Evolutionary conservation across 2,113 vertebrate genomes (phyloP).

Genomic region (Lota lota): DNA sequence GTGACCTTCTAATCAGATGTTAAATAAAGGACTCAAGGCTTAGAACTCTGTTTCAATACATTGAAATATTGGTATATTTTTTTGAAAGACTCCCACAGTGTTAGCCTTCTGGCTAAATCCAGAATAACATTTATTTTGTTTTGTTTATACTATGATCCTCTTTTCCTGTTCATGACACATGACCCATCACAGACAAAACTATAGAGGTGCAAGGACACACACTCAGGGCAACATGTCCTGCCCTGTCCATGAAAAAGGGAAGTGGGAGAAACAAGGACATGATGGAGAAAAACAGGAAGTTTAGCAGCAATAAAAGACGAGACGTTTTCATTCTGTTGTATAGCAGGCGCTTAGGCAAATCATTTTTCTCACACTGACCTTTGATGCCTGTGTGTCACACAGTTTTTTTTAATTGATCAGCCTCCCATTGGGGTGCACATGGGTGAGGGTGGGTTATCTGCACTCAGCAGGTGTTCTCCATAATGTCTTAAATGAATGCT

Average conservation of each 20-base stretch:
- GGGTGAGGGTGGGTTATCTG: conserved; percentile 33
- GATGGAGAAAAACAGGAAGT: conserved; percentile 75
- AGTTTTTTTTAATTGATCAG: conserved; percentile 28
- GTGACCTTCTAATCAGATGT: no score
- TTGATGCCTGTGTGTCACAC: conserved; percentile 31
- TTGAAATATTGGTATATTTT: background rate
- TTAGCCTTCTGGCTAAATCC: conserved; percentile 28
- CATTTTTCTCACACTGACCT: conserved; percentile 20
- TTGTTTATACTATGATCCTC: conserved; percentile 49
- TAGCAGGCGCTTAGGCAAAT: conserved; percentile 21
- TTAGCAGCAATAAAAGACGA: conserved; percentile 44
- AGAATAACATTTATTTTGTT: conserved; percentile 31
- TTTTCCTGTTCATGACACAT: conserved; percentile 63
- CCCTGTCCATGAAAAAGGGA: conserved; percentile 62
- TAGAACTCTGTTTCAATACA: no score
- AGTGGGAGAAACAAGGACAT: conserved; percentile 47
- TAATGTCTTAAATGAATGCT: conserved; percentile 8
- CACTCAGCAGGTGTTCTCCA: conserved; percentile 36
- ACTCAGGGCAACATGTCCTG: conserved; percentile 42
- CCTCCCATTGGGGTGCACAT: no score
- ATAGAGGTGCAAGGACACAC: conserved; percentile 42
- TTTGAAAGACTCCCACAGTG: conserved; percentile 14
- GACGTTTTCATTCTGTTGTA: conserved; percentile 27
- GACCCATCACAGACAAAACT: conserved; percentile 52
- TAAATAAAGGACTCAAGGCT: no score